Conservation (phyloP, 1,140 invertebrate genomes). For the Batillaria attramentaria region DNA sequence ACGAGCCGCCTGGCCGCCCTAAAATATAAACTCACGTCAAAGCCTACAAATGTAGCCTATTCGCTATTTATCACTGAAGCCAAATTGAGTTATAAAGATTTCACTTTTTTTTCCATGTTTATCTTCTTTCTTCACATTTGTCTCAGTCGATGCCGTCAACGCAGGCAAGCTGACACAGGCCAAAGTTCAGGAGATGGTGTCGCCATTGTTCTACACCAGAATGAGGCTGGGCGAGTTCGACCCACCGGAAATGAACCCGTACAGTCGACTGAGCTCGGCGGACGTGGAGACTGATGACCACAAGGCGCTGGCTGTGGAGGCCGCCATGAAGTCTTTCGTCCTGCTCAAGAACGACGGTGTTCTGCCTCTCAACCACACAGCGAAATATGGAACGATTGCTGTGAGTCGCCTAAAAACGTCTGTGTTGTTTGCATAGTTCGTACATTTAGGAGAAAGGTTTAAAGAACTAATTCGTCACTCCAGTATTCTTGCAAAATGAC, state of each 20-base stretch:
- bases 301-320: slow-evolving; percentile 42
- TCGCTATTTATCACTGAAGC: too few relatives aligned
- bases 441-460: not conserved
- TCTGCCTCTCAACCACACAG: slow-evolving; percentile 18
- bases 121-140: too few relatives aligned
- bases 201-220: slow-evolving; percentile 69
- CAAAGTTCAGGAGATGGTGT: slow-evolving; percentile 49
- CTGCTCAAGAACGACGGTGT: slow-evolving; percentile 59
- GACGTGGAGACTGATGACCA: slow-evolving; percentile 55
- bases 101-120: too few relatives aligned
- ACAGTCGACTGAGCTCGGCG: slow-evolving; percentile 35
- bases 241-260: slow-evolving; percentile 62
- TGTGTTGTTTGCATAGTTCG: not conserved
- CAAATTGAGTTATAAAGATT: too few relatives aligned
- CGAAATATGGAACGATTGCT: not conserved
- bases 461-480: not conserved
- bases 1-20: too few relatives aligned
- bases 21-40: too few relatives aligned
- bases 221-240: slow-evolving; percentile 68
- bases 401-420: not conserved
- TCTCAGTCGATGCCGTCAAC: slow-evolving; percentile 55
- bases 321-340: slow-evolving; percentile 58
- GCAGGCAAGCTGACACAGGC: slow-evolving; percentile 52
- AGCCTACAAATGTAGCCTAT: too few relatives aligned
- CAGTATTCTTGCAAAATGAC: not conserved